A percentile compares a stretch with the other conserved stretches of the same genome.
phyloP scores from a whole-genome alignment of 2,797 vertebrate species.

The Melanotaenia trifasciata region DNA sequence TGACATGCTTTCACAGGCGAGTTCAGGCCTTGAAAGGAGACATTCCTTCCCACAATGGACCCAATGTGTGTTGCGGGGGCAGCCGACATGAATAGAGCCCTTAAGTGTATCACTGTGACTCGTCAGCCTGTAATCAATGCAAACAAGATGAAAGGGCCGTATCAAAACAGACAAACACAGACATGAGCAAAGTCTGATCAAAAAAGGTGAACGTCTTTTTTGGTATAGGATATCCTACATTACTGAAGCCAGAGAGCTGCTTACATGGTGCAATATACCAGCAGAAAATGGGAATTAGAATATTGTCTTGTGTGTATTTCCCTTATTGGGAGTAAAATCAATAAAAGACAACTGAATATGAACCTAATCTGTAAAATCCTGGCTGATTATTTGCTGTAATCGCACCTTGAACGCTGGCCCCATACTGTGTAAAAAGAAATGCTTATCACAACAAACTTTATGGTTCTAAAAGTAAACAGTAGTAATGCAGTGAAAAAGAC shows the following conservation, averaged over 20 bases:
- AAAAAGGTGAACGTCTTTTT: constrained; percentile 66
- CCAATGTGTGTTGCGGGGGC: constrained; percentile 82
- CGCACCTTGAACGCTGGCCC: not conserved
- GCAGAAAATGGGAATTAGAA: constrained; percentile 34
- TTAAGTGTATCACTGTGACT: constrained; percentile 83
- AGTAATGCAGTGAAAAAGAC: constrained; percentile 29
- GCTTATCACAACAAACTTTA: constrained; percentile 61
- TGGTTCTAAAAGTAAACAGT: constrained; percentile 56
- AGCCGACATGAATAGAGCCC: constrained; percentile 76
- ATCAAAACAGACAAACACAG: constrained; percentile 85
- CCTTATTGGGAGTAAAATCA: constrained; percentile 42
- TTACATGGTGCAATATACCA: constrained; percentile 36
- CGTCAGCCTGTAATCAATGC: constrained; percentile 86
- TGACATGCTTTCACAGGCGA: constrained; percentile 85
- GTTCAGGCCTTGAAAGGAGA: constrained; percentile 87
- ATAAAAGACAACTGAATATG: constrained; percentile 41
- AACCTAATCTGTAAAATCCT: constrained; percentile 52
- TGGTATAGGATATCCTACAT: constrained; percentile 5
- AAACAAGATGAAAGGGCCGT: constrained; percentile 86
- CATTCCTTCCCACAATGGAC: constrained; percentile 86
- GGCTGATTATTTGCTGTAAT: constrained; percentile 69
- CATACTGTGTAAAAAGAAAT: constrained; percentile 70
- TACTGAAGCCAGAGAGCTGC: constrained; percentile 37
- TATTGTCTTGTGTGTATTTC: constrained; percentile 37
- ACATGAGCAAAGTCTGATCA: constrained; percentile 78